Evolutionary conservation across 2,113 vertebrate genomes (phyloP), one percentile per base, ranked within the genome.

Genomic region (Atlantisia rogersi): DNA sequence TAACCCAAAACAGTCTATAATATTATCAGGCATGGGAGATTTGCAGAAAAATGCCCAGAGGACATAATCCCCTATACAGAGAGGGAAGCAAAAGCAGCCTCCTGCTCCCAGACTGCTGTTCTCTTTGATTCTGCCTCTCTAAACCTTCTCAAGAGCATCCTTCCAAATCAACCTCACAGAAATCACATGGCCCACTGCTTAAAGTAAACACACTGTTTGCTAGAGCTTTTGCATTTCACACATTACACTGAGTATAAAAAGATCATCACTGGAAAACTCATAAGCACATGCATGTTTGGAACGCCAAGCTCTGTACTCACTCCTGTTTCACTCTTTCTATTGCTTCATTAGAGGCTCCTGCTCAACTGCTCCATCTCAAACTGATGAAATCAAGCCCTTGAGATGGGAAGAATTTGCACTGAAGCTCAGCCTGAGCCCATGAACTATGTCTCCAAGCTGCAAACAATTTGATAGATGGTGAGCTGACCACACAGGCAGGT

Each of bases 391-490:
- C 62, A 69, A 79, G 76, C 24, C 67, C 63, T 93, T 4, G 6
- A 15, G 15, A 85, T 64, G 75, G 73, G 81, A 95, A 93, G 83
- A 80, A 93, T 91, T 93, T 92, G 60, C 90, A 82, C 22, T 59
- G 58, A 90, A 94, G 86, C 1, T 2, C 58, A 89, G 62, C 24
- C 87, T 88, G 70, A 42, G 67, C 65, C 40, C 65, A 62, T 67
- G 79, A 85, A 83, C 82, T 35, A 16, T 1, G 9, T 68, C 86
- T 95, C 63, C 42, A 40, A 82, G 75, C 77, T 88, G 95, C 88
- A 95, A 91, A 96, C 83, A 95, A 74, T 79, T 91, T 97, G 94
- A 97, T 89, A 89, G 80, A 94, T 95, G 90, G 77, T 78, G n/a
- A n/a, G 65, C 53, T 96, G 95, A 93, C 94, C 94, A 94, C 76